These are phyloP conservation scores for Sepiola atlantica DNA, from an alignment of 2,888 invertebrate genomes.

Conservation along the genomic window DNA sequence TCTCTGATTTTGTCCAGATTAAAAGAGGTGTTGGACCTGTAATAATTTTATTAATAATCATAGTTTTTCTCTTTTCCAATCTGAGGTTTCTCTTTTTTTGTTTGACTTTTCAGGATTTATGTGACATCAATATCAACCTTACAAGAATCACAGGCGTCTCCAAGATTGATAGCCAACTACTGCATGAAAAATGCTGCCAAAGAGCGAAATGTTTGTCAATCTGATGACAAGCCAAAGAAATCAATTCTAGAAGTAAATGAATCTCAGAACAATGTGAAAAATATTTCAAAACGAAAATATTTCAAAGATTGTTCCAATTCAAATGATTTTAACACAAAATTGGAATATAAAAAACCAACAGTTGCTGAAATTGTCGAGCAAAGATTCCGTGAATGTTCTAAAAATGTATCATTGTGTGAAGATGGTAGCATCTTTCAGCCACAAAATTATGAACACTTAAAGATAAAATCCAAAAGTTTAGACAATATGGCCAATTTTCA, in stretches of 20 bases:
- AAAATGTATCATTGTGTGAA: neutral
- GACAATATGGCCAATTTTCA: neutral
- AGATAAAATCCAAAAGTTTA: neutral
- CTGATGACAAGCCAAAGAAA: neutral
- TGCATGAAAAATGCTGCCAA: neutral
- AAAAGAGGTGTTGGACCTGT: too few relatives aligned
- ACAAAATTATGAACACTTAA: neutral
- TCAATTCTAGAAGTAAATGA: neutral
- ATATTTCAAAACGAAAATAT: neutral
- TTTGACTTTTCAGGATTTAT: neutral
- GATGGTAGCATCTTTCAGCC: neutral
- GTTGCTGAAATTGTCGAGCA: constrained; percentile 35
- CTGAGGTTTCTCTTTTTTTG: neutral
- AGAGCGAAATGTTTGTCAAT: neutral
- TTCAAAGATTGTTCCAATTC: neutral
- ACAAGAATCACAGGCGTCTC: constrained; percentile 2
- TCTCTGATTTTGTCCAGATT: too few relatives aligned
- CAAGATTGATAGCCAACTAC: neutral
- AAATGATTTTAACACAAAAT: neutral
- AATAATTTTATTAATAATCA: too few relatives aligned
- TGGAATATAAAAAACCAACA: neutral
- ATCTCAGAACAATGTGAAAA: neutral
- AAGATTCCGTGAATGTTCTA: neutral
- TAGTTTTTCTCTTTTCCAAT: too few relatives aligned
- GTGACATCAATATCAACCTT: constrained; percentile 32